Conservation (phyloP, 2,888 invertebrate species). For the Smittia sp. region DNA sequence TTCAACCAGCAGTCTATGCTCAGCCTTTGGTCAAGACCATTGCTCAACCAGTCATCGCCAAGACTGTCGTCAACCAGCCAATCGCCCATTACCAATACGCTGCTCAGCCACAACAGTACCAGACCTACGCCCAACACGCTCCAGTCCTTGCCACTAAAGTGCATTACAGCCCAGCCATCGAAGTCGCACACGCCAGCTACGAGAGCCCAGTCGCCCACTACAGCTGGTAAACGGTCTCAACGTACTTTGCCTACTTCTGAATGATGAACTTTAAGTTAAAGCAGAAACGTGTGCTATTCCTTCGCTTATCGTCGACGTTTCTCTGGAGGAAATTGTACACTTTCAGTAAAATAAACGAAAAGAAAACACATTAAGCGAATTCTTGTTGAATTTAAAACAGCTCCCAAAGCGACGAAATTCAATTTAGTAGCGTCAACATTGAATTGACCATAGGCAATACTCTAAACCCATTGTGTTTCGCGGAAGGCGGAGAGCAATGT, state of each 20-base stretch:
- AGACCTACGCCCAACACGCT: conserved; percentile 17
- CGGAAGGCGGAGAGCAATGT: too few relatives aligned
- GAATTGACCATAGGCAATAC: too few relatives aligned
- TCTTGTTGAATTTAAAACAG: too few relatives aligned
- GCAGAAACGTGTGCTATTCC: too few relatives aligned
- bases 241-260: not conserved
- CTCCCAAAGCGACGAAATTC: too few relatives aligned
- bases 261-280: not conserved
- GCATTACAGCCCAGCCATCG: conserved; percentile 32
- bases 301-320: too few relatives aligned
- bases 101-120: not conserved
- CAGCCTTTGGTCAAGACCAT: not conserved
- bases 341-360: too few relatives aligned
- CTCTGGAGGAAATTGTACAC: too few relatives aligned
- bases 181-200: conserved; percentile 31
- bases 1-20: not conserved
- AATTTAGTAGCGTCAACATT: too few relatives aligned
- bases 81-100: not conserved
- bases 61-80: conserved; percentile 8
- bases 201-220: conserved; percentile 35
- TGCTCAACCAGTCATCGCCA: not conserved
- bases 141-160: conserved; percentile 26
- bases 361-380: too few relatives aligned
- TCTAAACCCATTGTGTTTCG: too few relatives aligned
- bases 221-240: conserved; percentile 32